A percentile compares a stretch with the other conserved stretches of the same genome.
phyloP scores from a whole-genome alignment of 2,797 vertebrate species.

The Urosaurus nigricauda region DNA sequence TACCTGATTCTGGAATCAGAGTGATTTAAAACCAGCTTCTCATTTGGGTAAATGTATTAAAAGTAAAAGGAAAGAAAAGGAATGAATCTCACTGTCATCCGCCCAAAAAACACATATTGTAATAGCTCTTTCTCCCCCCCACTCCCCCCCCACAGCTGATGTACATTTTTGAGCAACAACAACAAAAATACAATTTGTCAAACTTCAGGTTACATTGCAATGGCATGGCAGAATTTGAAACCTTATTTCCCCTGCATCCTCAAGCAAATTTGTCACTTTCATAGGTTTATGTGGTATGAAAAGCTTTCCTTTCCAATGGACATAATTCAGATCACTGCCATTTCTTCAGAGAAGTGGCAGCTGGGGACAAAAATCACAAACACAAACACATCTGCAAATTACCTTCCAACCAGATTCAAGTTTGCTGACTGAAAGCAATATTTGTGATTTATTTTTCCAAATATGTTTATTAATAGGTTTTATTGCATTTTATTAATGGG shows the following conservation, averaged over 20 bases:
- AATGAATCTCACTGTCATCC: neutral
- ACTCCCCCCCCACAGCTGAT: constrained; percentile 5
- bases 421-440: neutral
- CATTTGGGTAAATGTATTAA: neutral
- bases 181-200: constrained; percentile 43
- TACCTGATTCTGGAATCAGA: neutral
- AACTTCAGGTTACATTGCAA: constrained; percentile 43
- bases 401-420: neutral
- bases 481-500: too few species aligned
- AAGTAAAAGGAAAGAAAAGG: constrained; percentile 3
- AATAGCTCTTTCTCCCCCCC: fast-evolving
- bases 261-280: constrained; percentile 29
- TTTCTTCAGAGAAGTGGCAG: constrained; percentile 40
- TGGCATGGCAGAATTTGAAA: constrained; percentile 38
- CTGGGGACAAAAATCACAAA: constrained; percentile 22
- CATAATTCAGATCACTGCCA: constrained; percentile 32
- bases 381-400: constrained; percentile 19
- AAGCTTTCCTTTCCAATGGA: constrained; percentile 33
- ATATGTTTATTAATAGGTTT: too few species aligned
- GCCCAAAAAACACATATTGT: constrained; percentile 11
- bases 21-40: neutral
- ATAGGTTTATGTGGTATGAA: neutral
- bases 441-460: neutral
- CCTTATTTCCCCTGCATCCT: neutral
- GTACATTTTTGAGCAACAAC: constrained; percentile 43